Percentiles rank a stretch among this genome's conserved stretches.
These are phyloP conservation scores for rabbit (Oryctolagus cuniculus) DNA, from an alignment of 2,113 vertebrate species.

Conservation along the genomic window DNA sequence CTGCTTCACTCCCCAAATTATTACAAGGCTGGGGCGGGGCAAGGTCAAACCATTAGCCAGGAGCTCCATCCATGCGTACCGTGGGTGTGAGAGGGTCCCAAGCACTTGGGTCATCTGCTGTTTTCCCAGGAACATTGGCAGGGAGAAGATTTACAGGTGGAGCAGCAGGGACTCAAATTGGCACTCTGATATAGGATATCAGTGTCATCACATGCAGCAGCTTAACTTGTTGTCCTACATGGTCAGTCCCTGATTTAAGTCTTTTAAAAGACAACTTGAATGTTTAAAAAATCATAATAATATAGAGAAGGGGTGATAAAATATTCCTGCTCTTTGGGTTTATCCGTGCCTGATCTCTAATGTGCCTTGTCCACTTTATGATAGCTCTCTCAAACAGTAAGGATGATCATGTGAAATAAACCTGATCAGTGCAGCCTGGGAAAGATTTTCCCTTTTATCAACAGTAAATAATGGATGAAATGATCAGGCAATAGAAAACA, in stretches of 20 bases:
- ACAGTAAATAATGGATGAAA: neutral
- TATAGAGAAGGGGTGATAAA: neutral
- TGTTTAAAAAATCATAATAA: neutral
- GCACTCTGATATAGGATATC: too few relatives aligned
- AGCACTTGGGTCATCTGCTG: too few relatives aligned
- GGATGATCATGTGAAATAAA: neutral
- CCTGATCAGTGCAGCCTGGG: neutral
- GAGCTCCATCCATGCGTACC: too few relatives aligned
- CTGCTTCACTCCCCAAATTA: too few relatives aligned
- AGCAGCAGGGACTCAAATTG: too few relatives aligned
- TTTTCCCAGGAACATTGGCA: too few relatives aligned
- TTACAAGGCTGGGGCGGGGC: too few relatives aligned
- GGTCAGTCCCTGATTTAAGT: neutral
- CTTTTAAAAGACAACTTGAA: neutral
- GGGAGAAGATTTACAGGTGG: too few relatives aligned
- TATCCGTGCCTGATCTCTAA: neutral
- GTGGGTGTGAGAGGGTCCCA: too few relatives aligned
- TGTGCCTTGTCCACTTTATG: neutral
- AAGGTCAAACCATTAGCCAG: too few relatives aligned
- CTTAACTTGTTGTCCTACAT: too few relatives aligned
- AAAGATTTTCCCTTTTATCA: neutral
- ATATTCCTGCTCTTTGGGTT: neutral
- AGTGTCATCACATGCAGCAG: too few relatives aligned
- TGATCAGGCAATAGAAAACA: neutral
- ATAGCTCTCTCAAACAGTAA: neutral